Evolutionary conservation across 2,888 invertebrate genomes (phyloP), one percentile per base, ranked within the genome.

Genomic region (Pycnomerus fuliginosus): DNA sequence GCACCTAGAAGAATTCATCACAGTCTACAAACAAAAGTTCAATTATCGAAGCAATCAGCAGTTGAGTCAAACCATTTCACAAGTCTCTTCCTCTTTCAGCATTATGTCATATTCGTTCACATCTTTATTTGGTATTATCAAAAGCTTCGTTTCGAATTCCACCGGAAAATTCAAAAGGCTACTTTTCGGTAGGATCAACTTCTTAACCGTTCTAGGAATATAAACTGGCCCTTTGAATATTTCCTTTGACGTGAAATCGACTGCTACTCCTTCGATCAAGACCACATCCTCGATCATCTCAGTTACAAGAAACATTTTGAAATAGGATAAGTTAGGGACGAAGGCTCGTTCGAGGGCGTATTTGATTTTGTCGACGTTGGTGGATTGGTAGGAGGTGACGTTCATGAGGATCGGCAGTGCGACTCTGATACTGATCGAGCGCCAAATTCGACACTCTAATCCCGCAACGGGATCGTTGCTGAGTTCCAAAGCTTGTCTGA

Each of bases 261-360:
- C 74, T n/a, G 78, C 77, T 11, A 74, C 60, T 0, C 81, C 81
- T 42, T 80, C 78, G 10, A 80, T 61, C 2, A 80, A 61, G 2
- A 80, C 70, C 12, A 80, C 75, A 49, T 80, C 80, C 53, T 76
- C 76, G 67, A 78, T 76, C 51, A 79, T 64, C 25, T 77, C 77
- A 34, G 76, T 76, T 0, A 77, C 74, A 0, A 73, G 71, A 52
- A 79, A 76, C 4, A 73, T 71, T 64, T 74, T 74, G 31, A 74
- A 75, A 37, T 74, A 72, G 37, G 72, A 72, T 0, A 80, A 61
- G 20, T 76, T 74, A 0, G 80, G 78, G 15, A 81, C 75, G 52
- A 79, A 79, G 0, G 79, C 71, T 23, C 76, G 75, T 43, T 82
- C 80, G 3, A 82, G 61, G 14, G 76, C 65, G 68, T 79, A 32